A percentile compares a stretch with the other conserved stretches of the same genome.
phyloP scores from a whole-genome alignment of 2,113 vertebrate genomes.

The Xerus inauris region DNA sequence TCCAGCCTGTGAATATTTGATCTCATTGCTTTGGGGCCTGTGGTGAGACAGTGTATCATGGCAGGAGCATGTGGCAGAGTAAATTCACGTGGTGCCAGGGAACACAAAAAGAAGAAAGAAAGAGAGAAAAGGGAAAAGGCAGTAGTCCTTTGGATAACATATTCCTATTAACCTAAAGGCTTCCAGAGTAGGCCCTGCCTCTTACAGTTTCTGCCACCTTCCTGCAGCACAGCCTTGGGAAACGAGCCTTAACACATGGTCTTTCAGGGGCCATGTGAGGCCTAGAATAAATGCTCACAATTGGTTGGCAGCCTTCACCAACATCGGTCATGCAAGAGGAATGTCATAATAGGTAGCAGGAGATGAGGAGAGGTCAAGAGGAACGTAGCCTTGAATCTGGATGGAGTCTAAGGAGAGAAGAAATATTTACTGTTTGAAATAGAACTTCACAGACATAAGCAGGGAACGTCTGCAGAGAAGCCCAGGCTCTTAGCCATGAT shows the following conservation, averaged over 20 bases:
- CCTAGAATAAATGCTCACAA: not conserved
- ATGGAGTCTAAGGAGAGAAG: not conserved
- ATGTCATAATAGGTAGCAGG: fast-evolving
- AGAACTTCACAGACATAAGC: not conserved
- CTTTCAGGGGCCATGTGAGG: not conserved
- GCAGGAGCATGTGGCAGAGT: not conserved
- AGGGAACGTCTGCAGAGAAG: not conserved
- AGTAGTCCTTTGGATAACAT: not conserved
- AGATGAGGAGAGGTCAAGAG: fast-evolving
- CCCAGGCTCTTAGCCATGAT: too few relatives aligned
- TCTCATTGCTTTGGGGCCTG: not conserved
- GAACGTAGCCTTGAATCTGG: fast-evolving
- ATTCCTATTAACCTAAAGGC: not conserved
- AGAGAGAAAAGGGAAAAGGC: not conserved
- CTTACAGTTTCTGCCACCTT: not conserved
- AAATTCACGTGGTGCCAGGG: not conserved
- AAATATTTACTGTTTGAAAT: not conserved
- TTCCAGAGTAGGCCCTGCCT: too few relatives aligned
- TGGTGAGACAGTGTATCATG: too few relatives aligned
- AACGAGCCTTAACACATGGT: too few relatives aligned
- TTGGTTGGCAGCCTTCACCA: not conserved
- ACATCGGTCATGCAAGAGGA: too few relatives aligned
- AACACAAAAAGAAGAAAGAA: not conserved
- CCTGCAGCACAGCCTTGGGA: not conserved
- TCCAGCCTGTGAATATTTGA: fast-evolving